Conservation (phyloP, 1,140 invertebrate genomes). For the Megalonaias nervosa region DNA sequence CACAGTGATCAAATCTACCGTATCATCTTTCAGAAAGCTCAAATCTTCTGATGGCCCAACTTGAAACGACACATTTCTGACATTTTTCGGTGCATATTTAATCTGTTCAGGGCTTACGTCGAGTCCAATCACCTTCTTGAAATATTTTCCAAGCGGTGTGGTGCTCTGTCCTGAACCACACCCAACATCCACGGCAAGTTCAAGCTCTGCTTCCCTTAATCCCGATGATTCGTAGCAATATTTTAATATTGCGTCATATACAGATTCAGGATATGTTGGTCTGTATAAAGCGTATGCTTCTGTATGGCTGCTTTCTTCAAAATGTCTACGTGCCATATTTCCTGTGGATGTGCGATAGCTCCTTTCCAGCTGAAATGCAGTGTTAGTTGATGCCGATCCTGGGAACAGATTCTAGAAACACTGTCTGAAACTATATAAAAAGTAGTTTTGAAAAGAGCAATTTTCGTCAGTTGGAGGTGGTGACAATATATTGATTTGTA, state of each 20-base stretch:
- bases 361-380: too few relatives aligned
- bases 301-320: slow-evolving; percentile 56
- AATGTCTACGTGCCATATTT: slow-evolving; percentile 6
- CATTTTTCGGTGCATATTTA: neutral
- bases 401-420: too few relatives aligned
- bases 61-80: slow-evolving; percentile 41
- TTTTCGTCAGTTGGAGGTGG: too few relatives aligned
- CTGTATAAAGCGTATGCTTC: slow-evolving; percentile 65
- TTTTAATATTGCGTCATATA: slow-evolving; percentile 59
- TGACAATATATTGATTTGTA: too few relatives aligned
- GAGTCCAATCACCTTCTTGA: slow-evolving; percentile 50
- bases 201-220: neutral
- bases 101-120: slow-evolving; percentile 38
- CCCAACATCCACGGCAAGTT: slow-evolving; percentile 70
- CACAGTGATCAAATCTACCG: slow-evolving; percentile 70
- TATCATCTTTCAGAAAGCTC: slow-evolving; percentile 51
- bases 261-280: slow-evolving; percentile 55
- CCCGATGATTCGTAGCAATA: slow-evolving; percentile 61
- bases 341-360: too few relatives aligned
- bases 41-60: slow-evolving; percentile 67
- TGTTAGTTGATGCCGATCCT: too few relatives aligned
- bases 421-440: too few relatives aligned
- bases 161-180: slow-evolving; percentile 74
- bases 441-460: too few relatives aligned
- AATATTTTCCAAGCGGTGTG: slow-evolving; percentile 64